Percentiles rank a stretch among this genome's conserved stretches.
Evolutionary conservation across 1,140 invertebrate species (phyloP).

Genomic region (Hycleus phaleratus): DNA sequence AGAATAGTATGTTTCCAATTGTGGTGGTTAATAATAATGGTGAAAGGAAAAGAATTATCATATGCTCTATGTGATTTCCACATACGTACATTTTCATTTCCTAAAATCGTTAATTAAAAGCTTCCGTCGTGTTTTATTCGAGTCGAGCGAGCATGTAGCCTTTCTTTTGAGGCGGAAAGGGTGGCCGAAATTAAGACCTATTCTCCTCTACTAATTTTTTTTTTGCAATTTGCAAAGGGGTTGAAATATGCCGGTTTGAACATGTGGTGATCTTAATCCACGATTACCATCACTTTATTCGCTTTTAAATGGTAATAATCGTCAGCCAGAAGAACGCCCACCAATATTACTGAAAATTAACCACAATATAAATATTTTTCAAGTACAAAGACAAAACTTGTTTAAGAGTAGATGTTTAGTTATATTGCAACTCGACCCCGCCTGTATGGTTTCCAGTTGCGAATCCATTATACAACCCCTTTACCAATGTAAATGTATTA

Average conservation of each 20-base stretch:
- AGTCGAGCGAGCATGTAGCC: slow-evolving; percentile 20
- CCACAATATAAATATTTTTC: slow-evolving; percentile 36
- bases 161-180: slow-evolving; percentile 24
- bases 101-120: slow-evolving; percentile 26
- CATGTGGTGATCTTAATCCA: too few species aligned
- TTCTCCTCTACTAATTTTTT: slow-evolving; percentile 8
- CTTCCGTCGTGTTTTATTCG: slow-evolving; percentile 21
- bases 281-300: too few species aligned
- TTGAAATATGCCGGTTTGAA: too few species aligned
- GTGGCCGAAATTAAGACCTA: slow-evolving; percentile 24
- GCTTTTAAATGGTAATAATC: too few species aligned
- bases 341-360: background rate
- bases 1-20: slow-evolving; percentile 2
- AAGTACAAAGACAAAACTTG: slow-evolving; percentile 37
- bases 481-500: slow-evolving; percentile 34
- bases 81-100: slow-evolving; percentile 17
- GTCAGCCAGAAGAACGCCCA: background rate
- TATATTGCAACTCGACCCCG: slow-evolving; percentile 31
- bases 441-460: slow-evolving; percentile 8
- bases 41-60: slow-evolving; percentile 7
- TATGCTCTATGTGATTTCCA: slow-evolving; percentile 21
- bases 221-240: too few species aligned
- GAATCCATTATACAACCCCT: slow-evolving; percentile 16
- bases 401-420: slow-evolving; percentile 14
- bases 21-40: background rate